These are phyloP conservation scores for Acinonyx jubatus DNA, from an alignment of 2,113 vertebrate species.

Conservation along the genomic window DNA sequence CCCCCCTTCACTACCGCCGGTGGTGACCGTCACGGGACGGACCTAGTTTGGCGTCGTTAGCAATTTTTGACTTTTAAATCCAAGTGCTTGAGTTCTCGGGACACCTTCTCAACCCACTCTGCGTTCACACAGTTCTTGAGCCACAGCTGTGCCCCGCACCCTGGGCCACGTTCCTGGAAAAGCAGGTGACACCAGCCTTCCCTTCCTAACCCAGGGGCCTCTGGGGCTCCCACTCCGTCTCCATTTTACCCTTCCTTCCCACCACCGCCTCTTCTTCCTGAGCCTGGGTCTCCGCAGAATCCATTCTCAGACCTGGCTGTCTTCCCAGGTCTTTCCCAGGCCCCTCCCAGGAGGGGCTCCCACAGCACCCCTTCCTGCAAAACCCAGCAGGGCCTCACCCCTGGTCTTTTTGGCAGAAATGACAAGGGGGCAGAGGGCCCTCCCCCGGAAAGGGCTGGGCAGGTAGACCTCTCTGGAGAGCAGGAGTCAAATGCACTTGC, in stretches of 20 bases:
- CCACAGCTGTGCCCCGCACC: not conserved
- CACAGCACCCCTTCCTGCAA: not conserved
- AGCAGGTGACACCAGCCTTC: not conserved
- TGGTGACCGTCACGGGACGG: not conserved
- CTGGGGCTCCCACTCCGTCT: not conserved
- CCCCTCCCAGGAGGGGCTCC: not conserved
- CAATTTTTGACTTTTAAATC: not conserved
- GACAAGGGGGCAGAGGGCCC: not conserved
- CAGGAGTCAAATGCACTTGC: not conserved
- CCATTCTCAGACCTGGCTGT: not conserved
- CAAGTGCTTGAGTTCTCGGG: not conserved
- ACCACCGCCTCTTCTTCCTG: not conserved
- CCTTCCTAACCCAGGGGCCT: not conserved
- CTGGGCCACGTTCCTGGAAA: rapidly evolving
- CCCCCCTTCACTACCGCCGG: too few species aligned
- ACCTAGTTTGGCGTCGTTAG: not conserved
- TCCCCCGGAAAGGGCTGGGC: not conserved
- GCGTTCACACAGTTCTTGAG: not conserved
- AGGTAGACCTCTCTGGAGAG: not conserved
- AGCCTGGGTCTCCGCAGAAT: not conserved
- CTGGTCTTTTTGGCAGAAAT: not conserved
- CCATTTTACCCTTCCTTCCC: not conserved
- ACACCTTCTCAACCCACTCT: not conserved
- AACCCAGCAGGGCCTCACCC: not conserved
- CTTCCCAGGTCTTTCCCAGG: not conserved